Conservation (phyloP, 2,888 invertebrate species). For the Acleris cristana region DNA sequence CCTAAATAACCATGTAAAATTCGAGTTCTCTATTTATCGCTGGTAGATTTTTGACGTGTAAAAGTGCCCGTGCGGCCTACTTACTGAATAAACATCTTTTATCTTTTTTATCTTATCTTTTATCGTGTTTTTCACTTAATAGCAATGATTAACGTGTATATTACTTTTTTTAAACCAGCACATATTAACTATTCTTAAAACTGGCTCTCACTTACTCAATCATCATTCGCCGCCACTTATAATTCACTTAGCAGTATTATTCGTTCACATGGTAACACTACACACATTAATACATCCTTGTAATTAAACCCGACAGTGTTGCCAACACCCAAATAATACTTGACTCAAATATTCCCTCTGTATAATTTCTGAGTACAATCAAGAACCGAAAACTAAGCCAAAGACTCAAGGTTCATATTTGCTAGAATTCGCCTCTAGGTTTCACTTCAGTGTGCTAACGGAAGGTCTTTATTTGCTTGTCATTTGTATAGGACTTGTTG, state of each 20-base stretch:
- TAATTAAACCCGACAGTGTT: constrained; percentile 16
- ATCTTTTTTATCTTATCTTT: too few species aligned
- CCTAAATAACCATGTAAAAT: too few species aligned
- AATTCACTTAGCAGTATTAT: background rate
- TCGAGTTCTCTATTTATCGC: too few species aligned
- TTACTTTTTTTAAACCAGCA: too few species aligned
- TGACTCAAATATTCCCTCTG: constrained; percentile 33
- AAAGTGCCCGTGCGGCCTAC: too few species aligned
- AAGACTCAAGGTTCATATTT: background rate
- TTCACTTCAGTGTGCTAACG: background rate
- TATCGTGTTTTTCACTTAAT: too few species aligned
- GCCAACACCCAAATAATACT: constrained; percentile 26
- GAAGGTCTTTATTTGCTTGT: background rate
- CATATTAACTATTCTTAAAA: too few species aligned
- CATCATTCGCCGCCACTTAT: background rate
- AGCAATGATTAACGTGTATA: too few species aligned
- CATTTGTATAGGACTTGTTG: constrained; percentile 2
- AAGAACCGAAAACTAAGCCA: constrained; percentile 8
- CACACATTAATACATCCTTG: constrained; percentile 8
- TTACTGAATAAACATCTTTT: too few species aligned
- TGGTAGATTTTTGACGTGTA: too few species aligned
- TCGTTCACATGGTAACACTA: constrained; percentile 16
- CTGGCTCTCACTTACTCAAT: background rate
- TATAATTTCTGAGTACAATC: constrained; percentile 23
- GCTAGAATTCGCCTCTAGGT: background rate